These are phyloP conservation scores for Odontesthes bonariensis DNA, from an alignment of 2,113 vertebrate genomes.

Conservation along the genomic window DNA sequence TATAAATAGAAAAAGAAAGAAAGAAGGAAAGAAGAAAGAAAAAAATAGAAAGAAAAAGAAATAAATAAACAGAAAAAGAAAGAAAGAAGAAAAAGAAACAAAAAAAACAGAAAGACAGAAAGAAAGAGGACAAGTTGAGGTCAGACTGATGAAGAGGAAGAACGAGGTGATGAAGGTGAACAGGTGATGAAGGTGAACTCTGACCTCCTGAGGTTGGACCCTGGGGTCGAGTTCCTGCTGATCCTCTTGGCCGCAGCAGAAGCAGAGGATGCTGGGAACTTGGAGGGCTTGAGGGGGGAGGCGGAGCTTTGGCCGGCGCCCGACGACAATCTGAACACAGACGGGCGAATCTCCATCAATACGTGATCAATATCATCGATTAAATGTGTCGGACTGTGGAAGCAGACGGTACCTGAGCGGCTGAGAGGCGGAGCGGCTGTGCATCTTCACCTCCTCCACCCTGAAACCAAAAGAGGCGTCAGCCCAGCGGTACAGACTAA, in stretches of 20 bases:
- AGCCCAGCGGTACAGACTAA: background rate
- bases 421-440: constrained; percentile 84
- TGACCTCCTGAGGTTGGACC: constrained; percentile 87
- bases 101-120: too few relatives aligned
- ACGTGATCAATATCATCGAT: background rate
- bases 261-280: constrained; percentile 82
- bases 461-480: constrained; percentile 42
- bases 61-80: too few relatives aligned
- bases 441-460: constrained; percentile 85
- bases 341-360: background rate
- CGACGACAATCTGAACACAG: constrained; percentile 79
- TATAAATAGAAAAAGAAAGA: too few relatives aligned
- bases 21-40: too few relatives aligned
- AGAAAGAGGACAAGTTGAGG: background rate
- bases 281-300: constrained; percentile 87
- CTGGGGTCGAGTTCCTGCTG: constrained; percentile 78
- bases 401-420: constrained; percentile 85
- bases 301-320: constrained; percentile 78
- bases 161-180: background rate
- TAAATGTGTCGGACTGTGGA: rapidly evolving
- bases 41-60: too few relatives aligned
- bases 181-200: constrained; percentile 3
- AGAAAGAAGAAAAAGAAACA: too few relatives aligned
- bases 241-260: constrained; percentile 87
- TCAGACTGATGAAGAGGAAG: constrained; percentile 3